Conservation (phyloP, 2,113 vertebrate genomes). For the Chrysemys picta region DNA sequence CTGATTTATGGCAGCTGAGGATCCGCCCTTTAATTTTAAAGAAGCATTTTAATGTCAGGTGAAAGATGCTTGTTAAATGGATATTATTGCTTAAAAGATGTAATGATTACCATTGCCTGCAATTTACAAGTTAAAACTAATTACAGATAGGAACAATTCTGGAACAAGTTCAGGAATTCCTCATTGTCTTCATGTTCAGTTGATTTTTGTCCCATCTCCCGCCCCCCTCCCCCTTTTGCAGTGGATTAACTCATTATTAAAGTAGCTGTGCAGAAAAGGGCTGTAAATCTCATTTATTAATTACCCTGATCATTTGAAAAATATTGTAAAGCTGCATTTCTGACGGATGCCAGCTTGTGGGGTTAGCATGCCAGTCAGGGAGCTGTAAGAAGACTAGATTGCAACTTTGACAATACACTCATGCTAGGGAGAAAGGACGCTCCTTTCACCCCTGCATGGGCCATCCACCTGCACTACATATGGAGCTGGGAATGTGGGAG, state of each 20-base stretch:
- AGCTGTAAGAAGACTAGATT: not conserved
- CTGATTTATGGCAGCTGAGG: not conserved
- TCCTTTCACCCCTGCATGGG: rapidly evolving
- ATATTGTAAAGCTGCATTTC: not conserved
- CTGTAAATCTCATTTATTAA: not conserved
- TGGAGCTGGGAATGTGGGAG: rapidly evolving
- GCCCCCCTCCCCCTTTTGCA: not conserved
- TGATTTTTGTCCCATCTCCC: not conserved
- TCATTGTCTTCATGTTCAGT: not conserved
- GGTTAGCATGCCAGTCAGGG: not conserved
- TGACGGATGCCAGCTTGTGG: too few species aligned
- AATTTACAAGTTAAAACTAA: not conserved
- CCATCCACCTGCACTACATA: not conserved
- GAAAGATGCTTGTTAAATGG: not conserved
- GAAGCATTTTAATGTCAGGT: not conserved
- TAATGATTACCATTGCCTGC: not conserved
- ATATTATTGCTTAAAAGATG: not conserved
- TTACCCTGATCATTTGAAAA: not conserved
- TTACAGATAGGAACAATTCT: not conserved
- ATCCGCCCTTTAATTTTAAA: not conserved
- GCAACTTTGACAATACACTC: not conserved
- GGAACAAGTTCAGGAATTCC: not conserved
- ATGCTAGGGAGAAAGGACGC: not conserved
- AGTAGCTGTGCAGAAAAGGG: not conserved
- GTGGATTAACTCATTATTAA: not conserved